Evolutionary conservation across 2,113 vertebrate species (phyloP).

Genomic region (Atrichornis clamosus): DNA sequence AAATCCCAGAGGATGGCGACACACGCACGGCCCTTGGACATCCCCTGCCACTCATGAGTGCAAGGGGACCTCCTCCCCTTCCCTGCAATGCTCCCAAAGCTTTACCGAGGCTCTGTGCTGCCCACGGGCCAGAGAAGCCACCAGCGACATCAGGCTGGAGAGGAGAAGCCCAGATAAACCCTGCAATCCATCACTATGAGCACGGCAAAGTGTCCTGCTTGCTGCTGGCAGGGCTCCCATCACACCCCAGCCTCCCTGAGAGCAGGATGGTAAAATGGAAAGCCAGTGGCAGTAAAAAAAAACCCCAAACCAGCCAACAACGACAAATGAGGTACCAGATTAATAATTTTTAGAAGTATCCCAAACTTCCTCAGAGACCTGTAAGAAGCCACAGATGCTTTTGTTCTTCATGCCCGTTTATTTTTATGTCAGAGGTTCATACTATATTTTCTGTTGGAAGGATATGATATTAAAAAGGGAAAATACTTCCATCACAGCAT

Average conservation of each 20-base stretch:
- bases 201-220: neutral
- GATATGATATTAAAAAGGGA: neutral
- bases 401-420: neutral
- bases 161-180: neutral
- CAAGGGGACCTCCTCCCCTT: neutral
- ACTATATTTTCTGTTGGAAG: neutral
- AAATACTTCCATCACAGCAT: neutral
- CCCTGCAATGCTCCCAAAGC: neutral
- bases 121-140: accelerated
- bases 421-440: constrained; percentile 1
- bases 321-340: neutral
- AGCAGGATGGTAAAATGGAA: neutral
- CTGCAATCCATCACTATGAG: neutral
- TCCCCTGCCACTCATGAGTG: accelerated
- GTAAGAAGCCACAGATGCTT: neutral
- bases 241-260: neutral
- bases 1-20: neutral
- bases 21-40: neutral
- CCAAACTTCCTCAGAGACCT: constrained; percentile 4
- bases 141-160: neutral
- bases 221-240: neutral
- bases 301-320: neutral
- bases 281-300: neutral
- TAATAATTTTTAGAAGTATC: constrained; percentile 34
- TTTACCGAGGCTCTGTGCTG: accelerated